A percentile compares a stretch with the other conserved stretches of the same genome.
Conservation (phyloP, 1,140 invertebrate genomes). For the Apis florea region DNA sequence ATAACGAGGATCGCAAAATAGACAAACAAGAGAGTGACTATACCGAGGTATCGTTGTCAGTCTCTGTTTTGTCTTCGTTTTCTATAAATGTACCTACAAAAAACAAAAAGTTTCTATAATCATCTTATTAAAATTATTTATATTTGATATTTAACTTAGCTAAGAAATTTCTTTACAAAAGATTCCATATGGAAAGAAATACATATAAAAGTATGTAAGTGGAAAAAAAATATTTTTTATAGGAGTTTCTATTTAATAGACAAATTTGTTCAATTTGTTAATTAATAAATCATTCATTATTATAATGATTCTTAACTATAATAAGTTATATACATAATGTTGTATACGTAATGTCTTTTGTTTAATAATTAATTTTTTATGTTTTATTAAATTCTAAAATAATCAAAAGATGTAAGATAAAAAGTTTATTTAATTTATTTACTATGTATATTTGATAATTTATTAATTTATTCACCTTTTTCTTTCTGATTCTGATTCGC, state of each 20-base stretch:
- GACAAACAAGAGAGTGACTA: slow-evolving; percentile 81
- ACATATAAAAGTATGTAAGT: too few relatives aligned
- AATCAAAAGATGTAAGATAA: not conserved
- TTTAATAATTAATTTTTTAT: not conserved
- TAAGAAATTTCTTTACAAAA: not conserved
- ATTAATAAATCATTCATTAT: not conserved
- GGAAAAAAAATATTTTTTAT: not conserved
- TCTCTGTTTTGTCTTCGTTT: slow-evolving; percentile 74
- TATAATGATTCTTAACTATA: not conserved
- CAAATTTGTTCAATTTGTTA: not conserved
- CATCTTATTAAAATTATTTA: not conserved
- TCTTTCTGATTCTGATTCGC: slow-evolving; percentile 64
- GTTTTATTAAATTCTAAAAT: not conserved
- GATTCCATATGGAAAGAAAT: too few relatives aligned
- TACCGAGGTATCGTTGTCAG: slow-evolving; percentile 83
- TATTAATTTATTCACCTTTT: slow-evolving; percentile 59
- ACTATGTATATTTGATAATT: not conserved
- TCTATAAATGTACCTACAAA: slow-evolving; percentile 66
- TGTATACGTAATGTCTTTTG: not conserved
- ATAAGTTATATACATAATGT: not conserved
- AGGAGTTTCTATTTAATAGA: not conserved
- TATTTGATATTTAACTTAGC: not conserved
- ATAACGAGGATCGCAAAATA: slow-evolving; percentile 81
- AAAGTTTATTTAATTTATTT: not conserved
- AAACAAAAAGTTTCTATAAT: not conserved